A percentile compares a stretch with the other conserved stretches of the same genome.
Conservation (phyloP, 2,888 invertebrate genomes). For the Rhamnusium bicolor region DNA sequence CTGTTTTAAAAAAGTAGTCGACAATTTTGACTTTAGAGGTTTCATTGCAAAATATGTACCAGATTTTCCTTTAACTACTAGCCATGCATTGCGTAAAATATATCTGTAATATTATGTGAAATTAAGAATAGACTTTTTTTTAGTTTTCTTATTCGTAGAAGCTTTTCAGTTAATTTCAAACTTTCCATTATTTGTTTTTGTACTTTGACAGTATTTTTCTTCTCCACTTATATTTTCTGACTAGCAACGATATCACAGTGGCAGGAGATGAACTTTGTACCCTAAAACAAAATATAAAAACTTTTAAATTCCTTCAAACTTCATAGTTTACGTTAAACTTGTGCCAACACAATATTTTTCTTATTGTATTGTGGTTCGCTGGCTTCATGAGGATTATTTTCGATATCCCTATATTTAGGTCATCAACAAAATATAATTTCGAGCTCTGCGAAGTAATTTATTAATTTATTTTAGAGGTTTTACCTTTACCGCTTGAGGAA, state of each 20-base stretch:
- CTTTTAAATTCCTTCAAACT: conserved; percentile 14
- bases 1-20: too few relatives aligned
- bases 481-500: not conserved
- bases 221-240: not conserved
- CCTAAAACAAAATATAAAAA: conserved; percentile 18
- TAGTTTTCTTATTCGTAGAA: too few relatives aligned
- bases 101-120: too few relatives aligned
- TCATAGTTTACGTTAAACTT: not conserved
- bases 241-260: not conserved
- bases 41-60: too few relatives aligned
- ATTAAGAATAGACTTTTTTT: too few relatives aligned
- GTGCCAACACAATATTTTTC: conserved; percentile 1
- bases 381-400: not conserved
- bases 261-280: not conserved
- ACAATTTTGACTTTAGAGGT: too few relatives aligned
- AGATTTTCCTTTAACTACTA: too few relatives aligned
- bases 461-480: conserved; percentile 11
- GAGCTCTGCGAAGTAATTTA: not conserved
- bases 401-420: not conserved
- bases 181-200: not conserved
- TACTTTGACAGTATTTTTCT: not conserved
- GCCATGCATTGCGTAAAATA: too few relatives aligned
- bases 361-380: conserved; percentile 1
- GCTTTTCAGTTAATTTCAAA: not conserved
- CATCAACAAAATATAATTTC: conserved; percentile 11